A percentile compares a stretch with the other conserved stretches of the same genome.
phyloP scores from a whole-genome alignment of 1,140 invertebrate species.

The Cydia fagiglandana region DNA sequence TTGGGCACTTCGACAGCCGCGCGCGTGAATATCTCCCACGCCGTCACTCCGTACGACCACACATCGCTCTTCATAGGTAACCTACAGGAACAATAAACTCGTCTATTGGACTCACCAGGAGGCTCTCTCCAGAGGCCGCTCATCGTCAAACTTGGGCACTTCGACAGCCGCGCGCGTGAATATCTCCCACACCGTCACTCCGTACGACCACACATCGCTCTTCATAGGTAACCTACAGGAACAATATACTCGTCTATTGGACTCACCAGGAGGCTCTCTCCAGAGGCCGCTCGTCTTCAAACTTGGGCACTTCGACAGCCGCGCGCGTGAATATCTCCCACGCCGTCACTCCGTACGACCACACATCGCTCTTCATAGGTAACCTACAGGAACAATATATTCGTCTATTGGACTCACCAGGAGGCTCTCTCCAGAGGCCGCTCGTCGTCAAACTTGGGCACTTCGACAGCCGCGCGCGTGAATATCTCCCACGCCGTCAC shows the following conservation, averaged over 20 bases:
- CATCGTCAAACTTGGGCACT: slow-evolving; percentile 83
- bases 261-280: too few relatives aligned
- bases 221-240: too few relatives aligned
- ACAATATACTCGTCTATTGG: too few relatives aligned
- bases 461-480: slow-evolving; percentile 64
- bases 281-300: too few relatives aligned
- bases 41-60: slow-evolving; percentile 81
- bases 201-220: too few relatives aligned
- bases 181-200: neutral
- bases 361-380: too few relatives aligned
- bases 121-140: slow-evolving; percentile 82
- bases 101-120: slow-evolving; percentile 51
- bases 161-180: slow-evolving; percentile 50
- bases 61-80: neutral
- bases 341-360: too few relatives aligned
- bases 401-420: slow-evolving; percentile 53
- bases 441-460: slow-evolving; percentile 84
- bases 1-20: slow-evolving; percentile 63
- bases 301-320: too few relatives aligned
- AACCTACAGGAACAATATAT: too few relatives aligned
- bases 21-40: slow-evolving; percentile 93
- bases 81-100: slow-evolving; percentile 23
- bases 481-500: slow-evolving; percentile 97
- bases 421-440: slow-evolving; percentile 81
- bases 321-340: too few relatives aligned